Evolutionary conservation across 2,888 invertebrate species (phyloP).

Genomic region (Pollenia angustigena): DNA sequence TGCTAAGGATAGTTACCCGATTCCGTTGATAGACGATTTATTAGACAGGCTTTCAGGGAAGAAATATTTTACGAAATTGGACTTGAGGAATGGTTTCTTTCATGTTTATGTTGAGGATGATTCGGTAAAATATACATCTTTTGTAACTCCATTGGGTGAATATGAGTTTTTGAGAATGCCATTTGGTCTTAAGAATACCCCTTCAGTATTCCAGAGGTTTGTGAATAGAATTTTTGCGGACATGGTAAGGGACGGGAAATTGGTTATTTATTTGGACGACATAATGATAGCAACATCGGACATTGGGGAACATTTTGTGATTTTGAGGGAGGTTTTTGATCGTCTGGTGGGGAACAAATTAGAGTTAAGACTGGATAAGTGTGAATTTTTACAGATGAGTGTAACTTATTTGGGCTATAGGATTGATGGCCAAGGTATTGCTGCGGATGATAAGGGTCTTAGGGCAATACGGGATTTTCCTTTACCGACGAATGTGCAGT

Average conservation of each 20-base stretch:
- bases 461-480: conserved; percentile 10
- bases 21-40: conserved; percentile 57
- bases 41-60: conserved; percentile 44
- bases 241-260: conserved; percentile 49
- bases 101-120: conserved; percentile 30
- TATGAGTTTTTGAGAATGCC: conserved; percentile 66
- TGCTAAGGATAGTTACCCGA: conserved; percentile 43
- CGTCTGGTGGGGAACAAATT: conserved; percentile 32
- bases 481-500: conserved; percentile 1
- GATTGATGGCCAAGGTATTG: conserved; percentile 48
- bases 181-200: conserved; percentile 61
- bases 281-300: conserved; percentile 57
- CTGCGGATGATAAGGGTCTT: conserved; percentile 47
- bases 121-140: conserved; percentile 47
- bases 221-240: conserved; percentile 62
- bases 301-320: conserved; percentile 46
- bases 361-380: conserved; percentile 60
- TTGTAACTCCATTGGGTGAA: conserved; percentile 40
- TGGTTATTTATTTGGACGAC: conserved; percentile 62
- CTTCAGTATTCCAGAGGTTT: conserved; percentile 59
- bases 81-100: conserved; percentile 46
- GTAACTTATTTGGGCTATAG: conserved; percentile 59
- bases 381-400: conserved; percentile 48
- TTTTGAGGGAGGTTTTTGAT: conserved; percentile 48
- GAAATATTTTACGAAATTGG: conserved; percentile 52